Conservation (phyloP, 2,888 invertebrate genomes). For the Cosmopolites sordidus region DNA sequence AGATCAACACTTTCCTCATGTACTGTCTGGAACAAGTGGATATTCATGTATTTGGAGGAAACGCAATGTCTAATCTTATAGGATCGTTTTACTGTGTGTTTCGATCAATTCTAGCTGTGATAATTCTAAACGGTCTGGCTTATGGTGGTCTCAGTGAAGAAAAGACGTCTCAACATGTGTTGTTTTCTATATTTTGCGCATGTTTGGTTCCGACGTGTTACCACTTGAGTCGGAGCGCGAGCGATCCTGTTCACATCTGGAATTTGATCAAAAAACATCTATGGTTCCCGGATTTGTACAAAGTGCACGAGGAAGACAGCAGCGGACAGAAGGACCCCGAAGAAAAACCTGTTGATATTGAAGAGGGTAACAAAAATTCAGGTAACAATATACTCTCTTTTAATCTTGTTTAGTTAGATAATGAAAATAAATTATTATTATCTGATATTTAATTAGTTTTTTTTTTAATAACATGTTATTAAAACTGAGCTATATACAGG, state of each 20-base stretch:
- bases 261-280: constrained; percentile 73
- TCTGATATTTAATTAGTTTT: too few relatives aligned
- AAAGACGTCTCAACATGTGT: constrained; percentile 81
- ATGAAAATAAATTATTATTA: too few relatives aligned
- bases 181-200: constrained; percentile 93
- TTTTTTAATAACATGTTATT: too few relatives aligned
- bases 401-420: too few relatives aligned
- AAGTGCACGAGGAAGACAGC: constrained; percentile 41
- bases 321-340: constrained; percentile 9
- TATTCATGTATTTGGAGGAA: constrained; percentile 86
- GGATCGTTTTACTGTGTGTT: constrained; percentile 80
- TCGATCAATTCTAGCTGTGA: constrained; percentile 74
- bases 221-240: constrained; percentile 87
- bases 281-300: constrained; percentile 71
- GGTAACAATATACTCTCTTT: too few relatives aligned
- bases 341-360: constrained; percentile 8
- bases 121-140: constrained; percentile 79
- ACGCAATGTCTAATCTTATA: constrained; percentile 77
- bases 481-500: too few relatives aligned
- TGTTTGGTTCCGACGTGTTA: constrained; percentile 84
- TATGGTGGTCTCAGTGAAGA: constrained; percentile 82
- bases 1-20: constrained; percentile 94
- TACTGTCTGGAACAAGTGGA: constrained; percentile 94
- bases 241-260: constrained; percentile 88
- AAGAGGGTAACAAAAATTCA: background rate